Base-by-base conservation (phyloP, 2,888 invertebrate genomes). In the Caenorhabditis sp. region DNA sequence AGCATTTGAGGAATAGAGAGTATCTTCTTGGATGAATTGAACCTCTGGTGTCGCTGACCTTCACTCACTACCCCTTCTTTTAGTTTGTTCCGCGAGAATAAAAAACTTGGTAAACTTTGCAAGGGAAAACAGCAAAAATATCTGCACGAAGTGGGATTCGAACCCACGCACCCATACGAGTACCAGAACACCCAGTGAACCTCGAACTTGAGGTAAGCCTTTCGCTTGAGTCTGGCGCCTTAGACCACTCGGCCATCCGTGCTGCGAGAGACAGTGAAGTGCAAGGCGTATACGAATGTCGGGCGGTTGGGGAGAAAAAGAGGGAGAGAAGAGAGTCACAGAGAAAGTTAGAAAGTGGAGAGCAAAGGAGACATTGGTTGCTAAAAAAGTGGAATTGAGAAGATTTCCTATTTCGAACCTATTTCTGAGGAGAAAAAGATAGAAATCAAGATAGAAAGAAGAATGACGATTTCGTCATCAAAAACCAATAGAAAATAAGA, bases 201-300 rank as follows among this genome's bases (percentile, higher is more conserved):
- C 82, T 82, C 82, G 73, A 79, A 74, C 82, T 77, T 26, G 82
- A 82, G 82, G 77, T 74, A 82, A 82, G 82, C 77, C 5, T 31
- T 14, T 64, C 85, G 85, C 92, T 92, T 92, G 92, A 92, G 92
- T 92, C 92, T 92, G 92, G 92, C 92, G 92, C 92, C 92, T 92
- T 92, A 92, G 92, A 92, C 92, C 92, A 89, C 92, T 92, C 92
- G 92, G 92, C 92, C 92, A 91, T 88, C 90, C 89, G 85, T 87
- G 88, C 88, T 51, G 10, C 38, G 68, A 26, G 3, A 38, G 31
- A 1, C 19, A 54, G 24, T 16, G 66, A 19, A 19, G 51, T 1
- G 1, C 14, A 28, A 10, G 54, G 31, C 24, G 54, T 68, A 66
- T 66, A 51, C 22, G 51, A 66, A 66, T 3, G 26, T 8, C 0